Evolutionary conservation across 1,140 invertebrate genomes (phyloP).

Genomic region (Papilio aristodemus): DNA sequence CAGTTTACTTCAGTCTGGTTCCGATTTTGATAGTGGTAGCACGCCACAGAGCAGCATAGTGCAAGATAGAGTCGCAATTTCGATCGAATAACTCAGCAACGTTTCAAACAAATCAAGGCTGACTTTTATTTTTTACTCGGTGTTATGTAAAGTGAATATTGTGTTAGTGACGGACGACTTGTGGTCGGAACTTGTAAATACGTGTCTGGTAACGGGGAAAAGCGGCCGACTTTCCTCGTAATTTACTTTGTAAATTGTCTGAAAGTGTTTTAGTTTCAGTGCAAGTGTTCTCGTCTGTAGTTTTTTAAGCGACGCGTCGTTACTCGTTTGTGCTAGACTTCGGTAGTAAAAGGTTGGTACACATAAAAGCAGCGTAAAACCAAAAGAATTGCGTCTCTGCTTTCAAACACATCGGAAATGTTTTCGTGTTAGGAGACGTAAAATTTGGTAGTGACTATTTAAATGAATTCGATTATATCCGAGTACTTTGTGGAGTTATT

Average conservation of each 20-base stretch:
- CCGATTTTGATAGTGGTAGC: background rate
- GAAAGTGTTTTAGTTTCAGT: slow-evolving; percentile 11
- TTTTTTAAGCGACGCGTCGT: slow-evolving; percentile 1
- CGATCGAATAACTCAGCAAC: background rate
- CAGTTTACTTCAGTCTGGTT: background rate
- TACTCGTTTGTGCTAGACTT: background rate
- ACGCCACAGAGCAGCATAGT: slow-evolving; percentile 2
- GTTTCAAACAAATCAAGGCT: background rate
- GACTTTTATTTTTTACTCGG: background rate
- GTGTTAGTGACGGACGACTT: background rate
- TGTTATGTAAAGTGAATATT: background rate
- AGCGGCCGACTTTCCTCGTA: background rate
- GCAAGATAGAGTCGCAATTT: background rate
- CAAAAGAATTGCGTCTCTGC: background rate
- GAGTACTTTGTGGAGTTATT: background rate
- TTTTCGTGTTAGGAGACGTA: background rate
- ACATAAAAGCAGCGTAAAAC: slow-evolving; percentile 6
- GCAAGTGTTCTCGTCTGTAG: background rate
- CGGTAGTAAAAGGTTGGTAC: slow-evolving; percentile 11
- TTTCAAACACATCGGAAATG: background rate
- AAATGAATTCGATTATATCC: background rate
- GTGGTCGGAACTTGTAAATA: background rate
- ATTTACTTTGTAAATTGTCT: slow-evolving; percentile 11
- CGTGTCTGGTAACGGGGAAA: background rate
- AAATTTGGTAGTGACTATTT: background rate